These are phyloP conservation scores for Amphipoea lucens DNA, from an alignment of 2,888 invertebrate species.

Conservation along the genomic window DNA sequence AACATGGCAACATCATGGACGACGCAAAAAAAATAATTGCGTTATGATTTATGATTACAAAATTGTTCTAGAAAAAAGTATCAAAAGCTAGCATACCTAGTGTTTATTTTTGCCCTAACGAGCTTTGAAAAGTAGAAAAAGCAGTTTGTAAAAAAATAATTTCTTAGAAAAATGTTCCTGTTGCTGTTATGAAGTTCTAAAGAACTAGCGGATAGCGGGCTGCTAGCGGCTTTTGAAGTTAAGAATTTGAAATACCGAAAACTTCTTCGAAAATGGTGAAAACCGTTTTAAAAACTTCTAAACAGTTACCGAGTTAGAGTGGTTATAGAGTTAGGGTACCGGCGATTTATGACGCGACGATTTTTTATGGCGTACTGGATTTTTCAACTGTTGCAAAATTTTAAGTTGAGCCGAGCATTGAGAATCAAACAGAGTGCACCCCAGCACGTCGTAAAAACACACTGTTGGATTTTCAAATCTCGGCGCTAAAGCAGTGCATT, in stretches of 20 bases:
- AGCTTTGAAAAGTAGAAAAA: conserved; percentile 29
- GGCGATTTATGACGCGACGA: neutral
- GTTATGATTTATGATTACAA: conserved; percentile 35
- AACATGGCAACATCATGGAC: neutral
- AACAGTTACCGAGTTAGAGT: conserved; percentile 17
- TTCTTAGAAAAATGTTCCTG: neutral
- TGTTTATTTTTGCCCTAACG: conserved; percentile 29
- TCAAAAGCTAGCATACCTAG: neutral
- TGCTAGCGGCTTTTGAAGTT: conserved; percentile 6
- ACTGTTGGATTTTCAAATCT: neutral
- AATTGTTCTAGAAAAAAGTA: conserved; percentile 33
- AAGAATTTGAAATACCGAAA: conserved; percentile 36
- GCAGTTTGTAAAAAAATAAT: neutral
- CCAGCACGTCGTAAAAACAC: neutral
- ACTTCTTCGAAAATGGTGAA: conserved; percentile 34
- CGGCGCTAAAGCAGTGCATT: neutral
- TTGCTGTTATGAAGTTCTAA: conserved; percentile 9
- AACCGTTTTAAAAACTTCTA: conserved; percentile 29
- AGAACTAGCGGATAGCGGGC: conserved; percentile 30
- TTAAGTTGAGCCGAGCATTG: neutral
- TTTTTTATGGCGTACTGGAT: neutral
- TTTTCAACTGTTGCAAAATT: neutral
- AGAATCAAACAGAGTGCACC: neutral
- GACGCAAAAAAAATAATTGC: conserved; percentile 20
- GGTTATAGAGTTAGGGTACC: neutral